These are phyloP conservation scores for Trypoxylon attenuatum DNA, from an alignment of 2,888 invertebrate genomes.

Conservation along the genomic window DNA sequence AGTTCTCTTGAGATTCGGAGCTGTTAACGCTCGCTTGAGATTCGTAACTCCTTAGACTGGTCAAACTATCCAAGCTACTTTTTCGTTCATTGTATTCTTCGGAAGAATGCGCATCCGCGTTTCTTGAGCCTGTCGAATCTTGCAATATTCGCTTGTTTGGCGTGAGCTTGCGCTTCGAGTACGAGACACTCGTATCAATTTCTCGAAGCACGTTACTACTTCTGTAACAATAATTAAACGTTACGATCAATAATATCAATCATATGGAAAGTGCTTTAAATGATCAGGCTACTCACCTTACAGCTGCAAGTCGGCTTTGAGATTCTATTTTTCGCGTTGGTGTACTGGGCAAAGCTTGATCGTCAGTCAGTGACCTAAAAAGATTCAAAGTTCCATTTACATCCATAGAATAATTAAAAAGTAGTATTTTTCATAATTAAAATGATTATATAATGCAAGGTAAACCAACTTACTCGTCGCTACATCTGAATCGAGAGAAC, in stretches of 20 bases:
- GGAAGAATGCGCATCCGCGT: slow-evolving; percentile 55
- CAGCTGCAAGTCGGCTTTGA: slow-evolving; percentile 45
- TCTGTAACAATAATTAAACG: no score
- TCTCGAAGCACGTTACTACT: slow-evolving; percentile 68
- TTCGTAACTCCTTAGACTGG: slow-evolving; percentile 74
- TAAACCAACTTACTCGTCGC: slow-evolving; percentile 43
- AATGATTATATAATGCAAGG: neutral
- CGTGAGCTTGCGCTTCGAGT: slow-evolving; percentile 68
- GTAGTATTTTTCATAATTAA: neutral
- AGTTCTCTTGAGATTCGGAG: slow-evolving; percentile 66
- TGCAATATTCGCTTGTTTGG: slow-evolving; percentile 70
- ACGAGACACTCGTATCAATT: slow-evolving; percentile 68
- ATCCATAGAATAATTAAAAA: no score
- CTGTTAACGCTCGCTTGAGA: slow-evolving; percentile 76
- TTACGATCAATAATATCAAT: no score
- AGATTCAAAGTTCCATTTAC: no score
- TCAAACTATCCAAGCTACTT: slow-evolving; percentile 77
- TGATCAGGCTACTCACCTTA: slow-evolving; percentile 33
- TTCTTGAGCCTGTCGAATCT: slow-evolving; percentile 70
- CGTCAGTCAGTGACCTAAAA: slow-evolving; percentile 39
- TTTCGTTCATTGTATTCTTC: slow-evolving; percentile 73
- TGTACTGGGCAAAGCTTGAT: slow-evolving; percentile 35
- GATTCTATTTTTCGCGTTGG: slow-evolving; percentile 50
- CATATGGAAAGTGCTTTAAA: no score
- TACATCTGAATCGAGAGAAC: slow-evolving; percentile 28